phyloP scores from a whole-genome alignment of 2,888 invertebrate species.

The Clepsis dumicolana region DNA sequence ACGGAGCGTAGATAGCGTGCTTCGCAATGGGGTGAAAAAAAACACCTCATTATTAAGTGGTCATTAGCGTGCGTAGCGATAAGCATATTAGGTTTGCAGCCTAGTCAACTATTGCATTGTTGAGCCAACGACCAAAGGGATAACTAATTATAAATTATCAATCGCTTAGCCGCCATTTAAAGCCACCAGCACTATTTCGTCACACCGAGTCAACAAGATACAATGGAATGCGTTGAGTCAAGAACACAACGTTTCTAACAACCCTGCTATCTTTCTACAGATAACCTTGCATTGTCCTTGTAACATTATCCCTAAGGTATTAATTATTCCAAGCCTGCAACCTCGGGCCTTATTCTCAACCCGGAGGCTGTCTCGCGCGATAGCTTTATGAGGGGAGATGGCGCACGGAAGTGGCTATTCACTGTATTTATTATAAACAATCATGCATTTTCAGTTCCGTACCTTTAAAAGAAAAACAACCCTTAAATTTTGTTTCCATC shows the following conservation, averaged over 20 bases:
- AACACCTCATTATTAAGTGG: too few relatives aligned
- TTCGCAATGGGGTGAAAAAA: too few relatives aligned
- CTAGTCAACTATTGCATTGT: too few relatives aligned
- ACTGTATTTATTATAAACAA: neutral
- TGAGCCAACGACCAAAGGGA: too few relatives aligned
- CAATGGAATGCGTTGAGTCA: too few relatives aligned
- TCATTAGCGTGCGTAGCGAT: too few relatives aligned
- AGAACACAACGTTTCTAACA: neutral
- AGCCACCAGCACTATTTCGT: too few relatives aligned
- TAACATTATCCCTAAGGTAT: slow-evolving; percentile 1
- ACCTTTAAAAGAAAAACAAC: neutral
- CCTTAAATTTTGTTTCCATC: neutral
- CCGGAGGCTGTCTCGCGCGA: neutral
- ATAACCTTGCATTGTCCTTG: neutral
- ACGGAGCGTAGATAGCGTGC: too few relatives aligned
- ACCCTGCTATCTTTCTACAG: neutral
- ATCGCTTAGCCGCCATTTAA: too few relatives aligned
- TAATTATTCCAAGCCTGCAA: neutral
- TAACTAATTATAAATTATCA: too few relatives aligned
- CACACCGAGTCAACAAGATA: too few relatives aligned
- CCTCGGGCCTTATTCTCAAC: neutral
- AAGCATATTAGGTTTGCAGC: too few relatives aligned
- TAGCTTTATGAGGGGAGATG: neutral
- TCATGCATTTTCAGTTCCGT: neutral
- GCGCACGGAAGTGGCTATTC: neutral